Conservation (phyloP, 2,888 invertebrate species). For the Marasmarcha lunaedactyla region DNA sequence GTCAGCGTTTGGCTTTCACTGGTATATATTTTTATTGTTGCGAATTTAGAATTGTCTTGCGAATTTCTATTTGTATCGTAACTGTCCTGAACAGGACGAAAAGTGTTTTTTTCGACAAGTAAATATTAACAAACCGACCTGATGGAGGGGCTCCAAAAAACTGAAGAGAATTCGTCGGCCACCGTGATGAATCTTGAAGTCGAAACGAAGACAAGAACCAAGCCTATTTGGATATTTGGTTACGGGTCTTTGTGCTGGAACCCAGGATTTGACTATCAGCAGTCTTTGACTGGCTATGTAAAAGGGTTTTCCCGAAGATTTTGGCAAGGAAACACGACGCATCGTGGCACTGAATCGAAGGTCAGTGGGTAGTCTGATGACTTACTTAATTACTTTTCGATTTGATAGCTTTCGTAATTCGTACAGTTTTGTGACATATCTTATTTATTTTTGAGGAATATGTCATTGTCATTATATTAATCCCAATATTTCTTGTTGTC, state of each 20-base stretch:
- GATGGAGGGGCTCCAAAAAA: too few relatives aligned
- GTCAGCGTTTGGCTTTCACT: neutral
- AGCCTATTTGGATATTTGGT: conserved; percentile 90
- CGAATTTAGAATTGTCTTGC: neutral
- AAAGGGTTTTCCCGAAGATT: conserved; percentile 86
- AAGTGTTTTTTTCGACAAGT: too few relatives aligned
- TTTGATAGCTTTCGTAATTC: too few relatives aligned
- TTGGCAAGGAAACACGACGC: conserved; percentile 92
- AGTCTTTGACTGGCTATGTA: conserved; percentile 85
- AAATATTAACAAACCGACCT: too few relatives aligned
- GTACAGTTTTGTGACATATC: too few relatives aligned
- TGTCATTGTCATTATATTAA: too few relatives aligned
- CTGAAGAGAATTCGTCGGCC: too few relatives aligned
- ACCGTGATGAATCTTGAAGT: neutral
- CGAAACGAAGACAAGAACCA: conserved; percentile 30
- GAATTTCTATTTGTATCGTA: too few relatives aligned
- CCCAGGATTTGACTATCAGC: conserved; percentile 88
- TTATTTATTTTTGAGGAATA: too few relatives aligned
- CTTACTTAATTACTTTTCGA: too few relatives aligned
- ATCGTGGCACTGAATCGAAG: conserved; percentile 80
- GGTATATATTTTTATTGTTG: neutral
- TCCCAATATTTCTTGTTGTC: too few relatives aligned
- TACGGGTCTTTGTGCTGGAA: conserved; percentile 97
- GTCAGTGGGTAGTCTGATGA: conserved; percentile 50
- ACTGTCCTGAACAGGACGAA: too few relatives aligned